phyloP scores from a whole-genome alignment of 2,113 vertebrate genomes.

The Chiloscyllium plagiosum region DNA sequence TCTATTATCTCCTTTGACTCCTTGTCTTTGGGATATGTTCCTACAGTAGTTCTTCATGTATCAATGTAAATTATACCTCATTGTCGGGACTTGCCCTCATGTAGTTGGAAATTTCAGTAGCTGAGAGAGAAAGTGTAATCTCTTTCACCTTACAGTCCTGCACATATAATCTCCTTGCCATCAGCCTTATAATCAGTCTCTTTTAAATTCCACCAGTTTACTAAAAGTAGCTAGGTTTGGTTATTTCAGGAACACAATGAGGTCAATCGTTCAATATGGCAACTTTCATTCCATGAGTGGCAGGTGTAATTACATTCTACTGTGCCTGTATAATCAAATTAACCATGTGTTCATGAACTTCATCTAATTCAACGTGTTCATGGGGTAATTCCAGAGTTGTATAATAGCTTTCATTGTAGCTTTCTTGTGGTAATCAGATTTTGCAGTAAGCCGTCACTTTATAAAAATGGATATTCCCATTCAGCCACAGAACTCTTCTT shows the following conservation, averaged over 20 bases:
- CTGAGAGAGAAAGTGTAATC: not conserved
- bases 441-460: not conserved
- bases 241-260: not conserved
- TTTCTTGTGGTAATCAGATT: not conserved
- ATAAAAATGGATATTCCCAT: not conserved
- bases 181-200: not conserved
- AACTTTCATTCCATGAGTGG: not conserved
- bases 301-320: constrained; percentile 6
- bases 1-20: not conserved
- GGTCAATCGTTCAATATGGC: not conserved
- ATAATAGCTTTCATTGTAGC: not conserved
- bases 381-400: not conserved
- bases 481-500: not conserved
- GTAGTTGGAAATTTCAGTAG: not conserved
- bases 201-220: not conserved
- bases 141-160: too few species aligned
- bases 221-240: not conserved
- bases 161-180: not conserved
- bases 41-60: not conserved
- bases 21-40: not conserved
- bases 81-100: not conserved
- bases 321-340: constrained; percentile 27
- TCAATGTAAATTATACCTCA: not conserved
- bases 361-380: not conserved
- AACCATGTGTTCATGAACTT: not conserved